Conservation (phyloP, 2,888 invertebrate genomes). For the Latrodectus hesperus region DNA sequence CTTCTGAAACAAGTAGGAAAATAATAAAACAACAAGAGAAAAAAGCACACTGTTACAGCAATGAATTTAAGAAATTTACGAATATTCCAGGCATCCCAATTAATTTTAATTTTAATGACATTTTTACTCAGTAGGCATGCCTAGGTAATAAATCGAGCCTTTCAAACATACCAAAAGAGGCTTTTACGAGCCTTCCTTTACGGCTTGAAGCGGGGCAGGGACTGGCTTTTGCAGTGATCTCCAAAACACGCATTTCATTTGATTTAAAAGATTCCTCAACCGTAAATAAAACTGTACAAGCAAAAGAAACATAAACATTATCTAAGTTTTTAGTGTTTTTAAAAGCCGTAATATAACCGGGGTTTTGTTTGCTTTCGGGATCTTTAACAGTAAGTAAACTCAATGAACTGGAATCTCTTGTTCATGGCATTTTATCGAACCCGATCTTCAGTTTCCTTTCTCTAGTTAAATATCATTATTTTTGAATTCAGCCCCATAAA, state of each 20-base stretch:
- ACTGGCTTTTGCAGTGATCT: not conserved
- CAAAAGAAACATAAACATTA: conserved; percentile 25
- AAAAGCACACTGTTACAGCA: too few species aligned
- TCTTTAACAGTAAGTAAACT: conserved; percentile 3
- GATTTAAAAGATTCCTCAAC: conserved; percentile 38
- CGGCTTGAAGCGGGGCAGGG: conserved; percentile 21
- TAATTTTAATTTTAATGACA: conserved; percentile 1
- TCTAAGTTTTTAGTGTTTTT: conserved; percentile 12
- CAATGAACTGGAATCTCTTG: not conserved
- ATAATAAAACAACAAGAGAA: too few species aligned
- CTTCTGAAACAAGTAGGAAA: too few species aligned
- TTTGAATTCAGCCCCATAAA: too few species aligned
- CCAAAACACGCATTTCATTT: conserved; percentile 46
- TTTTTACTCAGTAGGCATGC: not conserved
- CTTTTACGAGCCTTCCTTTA: conserved; percentile 53
- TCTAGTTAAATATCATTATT: too few species aligned
- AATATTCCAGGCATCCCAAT: not conserved
- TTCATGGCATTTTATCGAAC: not conserved
- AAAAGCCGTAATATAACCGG: not conserved
- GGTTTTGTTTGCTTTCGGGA: conserved; percentile 24
- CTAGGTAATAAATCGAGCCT: not conserved
- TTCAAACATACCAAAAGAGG: conserved; percentile 36
- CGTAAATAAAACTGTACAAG: conserved; percentile 21
- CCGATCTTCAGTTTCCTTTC: too few species aligned
- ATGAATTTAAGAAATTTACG: too few species aligned